These are phyloP conservation scores for Mugil cephalus DNA, from an alignment of 2,113 vertebrate genomes.

Conservation along the genomic window DNA sequence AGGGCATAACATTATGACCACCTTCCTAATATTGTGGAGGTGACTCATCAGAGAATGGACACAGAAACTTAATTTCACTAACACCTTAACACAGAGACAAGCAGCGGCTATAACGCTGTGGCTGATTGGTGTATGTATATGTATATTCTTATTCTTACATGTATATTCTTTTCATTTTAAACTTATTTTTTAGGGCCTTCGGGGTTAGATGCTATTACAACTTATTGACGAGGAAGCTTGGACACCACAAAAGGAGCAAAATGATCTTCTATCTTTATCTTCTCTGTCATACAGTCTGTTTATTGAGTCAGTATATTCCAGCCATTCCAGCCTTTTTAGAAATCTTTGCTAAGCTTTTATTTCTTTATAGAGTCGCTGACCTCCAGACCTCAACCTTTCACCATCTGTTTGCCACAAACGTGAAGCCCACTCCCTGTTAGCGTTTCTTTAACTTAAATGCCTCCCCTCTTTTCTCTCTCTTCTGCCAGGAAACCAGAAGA, in stretches of 20 bases:
- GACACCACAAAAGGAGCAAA: background rate
- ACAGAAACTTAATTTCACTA: too few species aligned
- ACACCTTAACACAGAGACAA: too few species aligned
- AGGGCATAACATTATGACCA: too few species aligned
- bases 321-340: background rate
- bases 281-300: background rate
- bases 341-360: background rate
- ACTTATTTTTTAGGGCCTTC: background rate
- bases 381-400: background rate
- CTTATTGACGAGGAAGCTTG: background rate
- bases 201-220: background rate
- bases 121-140: too few species aligned
- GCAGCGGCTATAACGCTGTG: too few species aligned
- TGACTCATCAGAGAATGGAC: too few species aligned
- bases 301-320: too few species aligned
- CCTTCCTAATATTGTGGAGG: too few species aligned
- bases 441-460: conserved; percentile 1
- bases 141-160: too few species aligned
- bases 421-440: background rate
- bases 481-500: conserved; percentile 6
- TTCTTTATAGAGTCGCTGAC: background rate
- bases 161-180: too few species aligned
- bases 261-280: background rate
- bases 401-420: background rate
- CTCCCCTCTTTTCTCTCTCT: background rate